A percentile compares a stretch with the other conserved stretches of the same genome.
Conservation (phyloP, 2,888 invertebrate species). For the Trichopoda pennipes region DNA sequence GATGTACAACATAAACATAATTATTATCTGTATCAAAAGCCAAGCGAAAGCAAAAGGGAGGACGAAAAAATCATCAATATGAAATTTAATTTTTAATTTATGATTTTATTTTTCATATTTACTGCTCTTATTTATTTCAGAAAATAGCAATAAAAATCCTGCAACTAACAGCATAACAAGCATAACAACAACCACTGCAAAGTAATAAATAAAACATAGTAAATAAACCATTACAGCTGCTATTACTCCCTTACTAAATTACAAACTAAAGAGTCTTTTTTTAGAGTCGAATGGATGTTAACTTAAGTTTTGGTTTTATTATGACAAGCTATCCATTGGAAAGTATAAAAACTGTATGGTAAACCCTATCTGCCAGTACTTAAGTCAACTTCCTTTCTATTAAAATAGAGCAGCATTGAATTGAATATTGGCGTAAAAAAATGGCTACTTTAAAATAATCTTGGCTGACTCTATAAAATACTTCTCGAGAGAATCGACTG, state of each 20-base stretch:
- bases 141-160: conserved; percentile 14
- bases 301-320: no score
- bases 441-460: no score
- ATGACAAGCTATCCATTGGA: no score
- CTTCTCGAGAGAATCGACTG: no score
- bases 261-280: no score
- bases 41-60: neutral
- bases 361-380: no score
- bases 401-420: no score
- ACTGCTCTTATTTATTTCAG: conserved; percentile 27
- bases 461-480: no score
- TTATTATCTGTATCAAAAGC: neutral
- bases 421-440: no score
- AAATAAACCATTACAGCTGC: conserved; percentile 46
- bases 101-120: conserved; percentile 51
- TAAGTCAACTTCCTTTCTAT: no score
- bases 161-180: neutral
- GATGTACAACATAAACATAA: conserved; percentile 1
- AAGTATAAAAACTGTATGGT: no score
- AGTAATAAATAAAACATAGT: conserved; percentile 7
- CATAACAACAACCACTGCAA: neutral
- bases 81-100: conserved; percentile 57
- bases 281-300: no score
- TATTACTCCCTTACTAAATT: neutral
- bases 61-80: conserved; percentile 24